Base-by-base conservation (phyloP, 2,113 vertebrate genomes). In the Agelaius phoeniceus region DNA sequence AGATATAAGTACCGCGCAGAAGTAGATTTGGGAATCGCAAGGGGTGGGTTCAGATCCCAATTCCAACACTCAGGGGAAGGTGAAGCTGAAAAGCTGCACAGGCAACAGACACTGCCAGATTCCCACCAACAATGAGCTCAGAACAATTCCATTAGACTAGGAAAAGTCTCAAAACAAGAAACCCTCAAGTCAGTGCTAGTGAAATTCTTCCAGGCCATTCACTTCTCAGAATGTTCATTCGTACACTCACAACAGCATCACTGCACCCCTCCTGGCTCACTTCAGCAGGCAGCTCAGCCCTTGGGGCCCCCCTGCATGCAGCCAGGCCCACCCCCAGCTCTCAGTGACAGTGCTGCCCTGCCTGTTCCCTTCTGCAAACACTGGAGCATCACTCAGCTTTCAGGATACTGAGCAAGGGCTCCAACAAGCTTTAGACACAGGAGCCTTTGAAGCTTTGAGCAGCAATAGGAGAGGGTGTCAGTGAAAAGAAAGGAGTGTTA, bases 261-360 rank as follows among this genome's bases (percentile, higher is more conserved):
- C 33, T 82, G 44, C 52, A 37, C 2, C 6, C 5, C 33, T 67
- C 62, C 30, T 63, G n/a, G 10, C 21, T 65, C 11, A 6, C 48
- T 28, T 8, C 15, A 66, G 44, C 6, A 33, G 44, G 55, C 39
- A 39, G 51, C 49, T 62, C 30, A 72, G 66, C 18, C 26, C 14
- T 15, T 43, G 37, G 26, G 11, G 9, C 1, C 10, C 31, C 1
- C 10, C 31, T 0, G 0, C 28, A 4, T 6, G 41, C 6, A 41
- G 28, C n/a, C 59, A 52, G 35, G 8, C 9, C 30, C 51, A 44
- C 4, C 5, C 20, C 35, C 43, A 33, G 21, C 19, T 30, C 4
- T 33, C 23, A 30, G 17, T 67, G 44, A 33, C 18, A 17, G 4
- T 13, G 10, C 55, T 61, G 68, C 24, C 37, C 28, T 80, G 26